These are phyloP conservation scores for Prunella strophiata DNA, from an alignment of 2,797 vertebrate genomes.

Conservation along the genomic window DNA sequence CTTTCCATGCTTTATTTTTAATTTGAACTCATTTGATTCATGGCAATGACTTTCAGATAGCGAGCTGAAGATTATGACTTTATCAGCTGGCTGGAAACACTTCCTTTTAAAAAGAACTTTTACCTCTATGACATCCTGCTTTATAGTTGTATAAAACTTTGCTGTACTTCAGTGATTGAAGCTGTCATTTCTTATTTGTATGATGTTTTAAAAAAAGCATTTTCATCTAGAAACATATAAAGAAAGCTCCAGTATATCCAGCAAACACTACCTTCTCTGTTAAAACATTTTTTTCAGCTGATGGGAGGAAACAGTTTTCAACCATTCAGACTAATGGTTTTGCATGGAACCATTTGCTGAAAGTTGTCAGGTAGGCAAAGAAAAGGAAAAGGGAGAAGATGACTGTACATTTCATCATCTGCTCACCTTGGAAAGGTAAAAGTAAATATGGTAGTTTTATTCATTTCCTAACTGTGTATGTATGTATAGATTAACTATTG, in stretches of 20 bases:
- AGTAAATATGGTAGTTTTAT: background rate
- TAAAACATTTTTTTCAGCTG: background rate
- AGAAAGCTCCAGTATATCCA: background rate
- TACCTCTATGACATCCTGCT: background rate
- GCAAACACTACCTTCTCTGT: background rate
- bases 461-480: background rate
- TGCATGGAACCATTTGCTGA: accelerated
- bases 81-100: background rate
- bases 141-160: background rate
- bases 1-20: background rate
- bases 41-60: background rate
- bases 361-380: accelerated
- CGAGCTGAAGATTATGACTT: background rate
- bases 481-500: background rate
- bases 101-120: background rate
- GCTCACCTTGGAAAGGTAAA: background rate
- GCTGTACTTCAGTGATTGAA: background rate
- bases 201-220: too few species aligned
- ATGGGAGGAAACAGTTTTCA: background rate
- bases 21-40: background rate
- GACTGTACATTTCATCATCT: background rate
- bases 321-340: background rate
- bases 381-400: background rate
- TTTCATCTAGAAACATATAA: background rate
- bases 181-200: background rate